These are phyloP conservation scores for Lamellibrachia columna DNA, from an alignment of 2,888 invertebrate genomes.

Conservation along the genomic window DNA sequence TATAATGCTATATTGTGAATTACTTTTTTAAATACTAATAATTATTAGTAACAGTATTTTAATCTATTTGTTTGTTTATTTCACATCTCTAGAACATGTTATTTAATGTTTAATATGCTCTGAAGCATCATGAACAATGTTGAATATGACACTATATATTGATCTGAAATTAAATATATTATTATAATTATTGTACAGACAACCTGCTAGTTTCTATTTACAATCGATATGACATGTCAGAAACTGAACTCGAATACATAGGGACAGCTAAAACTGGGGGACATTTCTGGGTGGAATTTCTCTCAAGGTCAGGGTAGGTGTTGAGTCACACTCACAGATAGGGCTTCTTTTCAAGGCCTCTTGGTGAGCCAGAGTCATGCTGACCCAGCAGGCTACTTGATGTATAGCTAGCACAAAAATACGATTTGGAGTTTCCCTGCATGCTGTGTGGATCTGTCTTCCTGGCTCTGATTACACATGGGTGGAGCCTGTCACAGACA, in stretches of 20 bases:
- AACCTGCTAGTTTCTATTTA: neutral
- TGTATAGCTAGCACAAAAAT: neutral
- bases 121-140: too few species aligned
- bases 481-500: neutral
- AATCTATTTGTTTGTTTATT: too few species aligned
- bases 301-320: neutral
- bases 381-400: neutral
- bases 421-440: neutral
- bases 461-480: neutral
- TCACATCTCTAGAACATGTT: too few species aligned
- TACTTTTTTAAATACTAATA: too few species aligned
- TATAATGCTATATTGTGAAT: too few species aligned
- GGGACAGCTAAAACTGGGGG: neutral
- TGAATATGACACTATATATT: too few species aligned
- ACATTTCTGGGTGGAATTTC: neutral
- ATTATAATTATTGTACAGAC: neutral
- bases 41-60: too few species aligned
- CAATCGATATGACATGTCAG: neutral
- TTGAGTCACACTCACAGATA: neutral
- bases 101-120: too few species aligned
- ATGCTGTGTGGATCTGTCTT: neutral
- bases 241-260: neutral
- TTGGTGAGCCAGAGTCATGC: neutral
- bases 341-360: neutral
- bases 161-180: neutral